phyloP scores from a whole-genome alignment of 2,797 vertebrate genomes.

The Aselliscus stoliczkanus region DNA sequence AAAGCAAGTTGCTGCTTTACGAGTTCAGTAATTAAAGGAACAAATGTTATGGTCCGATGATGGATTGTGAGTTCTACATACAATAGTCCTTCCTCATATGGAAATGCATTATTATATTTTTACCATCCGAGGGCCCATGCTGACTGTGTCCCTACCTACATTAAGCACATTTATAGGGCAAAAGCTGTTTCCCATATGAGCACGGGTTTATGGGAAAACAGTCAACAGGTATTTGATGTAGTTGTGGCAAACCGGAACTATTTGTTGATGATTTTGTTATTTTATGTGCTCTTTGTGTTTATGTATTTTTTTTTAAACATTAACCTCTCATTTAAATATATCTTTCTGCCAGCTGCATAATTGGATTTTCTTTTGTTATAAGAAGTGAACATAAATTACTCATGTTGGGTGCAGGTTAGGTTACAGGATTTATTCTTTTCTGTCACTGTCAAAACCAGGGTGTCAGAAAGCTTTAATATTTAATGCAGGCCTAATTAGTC shows the following conservation, averaged over 20 bases:
- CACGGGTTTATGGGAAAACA: constrained; percentile 41
- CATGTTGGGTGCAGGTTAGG: constrained; percentile 84
- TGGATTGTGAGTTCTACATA: neutral
- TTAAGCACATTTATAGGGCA: constrained; percentile 40
- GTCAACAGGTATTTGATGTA: constrained; percentile 60
- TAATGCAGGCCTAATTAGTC: constrained; percentile 89
- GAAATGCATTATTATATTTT: constrained; percentile 23
- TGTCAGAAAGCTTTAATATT: constrained; percentile 88
- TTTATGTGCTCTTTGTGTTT: constrained; percentile 56
- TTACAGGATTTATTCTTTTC: constrained; percentile 83
- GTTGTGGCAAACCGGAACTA: constrained; percentile 47
- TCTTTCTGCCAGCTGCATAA: constrained; percentile 80
- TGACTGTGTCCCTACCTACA: neutral
- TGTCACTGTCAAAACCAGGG: constrained; percentile 80
- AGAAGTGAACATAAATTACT: constrained; percentile 84
- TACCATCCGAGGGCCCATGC: neutral
- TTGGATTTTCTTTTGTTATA: constrained; percentile 85
- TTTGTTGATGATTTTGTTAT: constrained; percentile 69
- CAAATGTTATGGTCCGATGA: neutral
- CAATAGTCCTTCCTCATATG: neutral
- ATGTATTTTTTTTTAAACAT: constrained; percentile 63
- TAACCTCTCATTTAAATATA: constrained; percentile 81
- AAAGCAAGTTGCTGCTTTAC: neutral
- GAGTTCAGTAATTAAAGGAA: neutral
- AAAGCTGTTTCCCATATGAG: constrained; percentile 53